Percentiles rank a stretch among this genome's conserved stretches.
phyloP scores from a whole-genome alignment of 2,797 vertebrate species.

The Pseudochirops cupreus region DNA sequence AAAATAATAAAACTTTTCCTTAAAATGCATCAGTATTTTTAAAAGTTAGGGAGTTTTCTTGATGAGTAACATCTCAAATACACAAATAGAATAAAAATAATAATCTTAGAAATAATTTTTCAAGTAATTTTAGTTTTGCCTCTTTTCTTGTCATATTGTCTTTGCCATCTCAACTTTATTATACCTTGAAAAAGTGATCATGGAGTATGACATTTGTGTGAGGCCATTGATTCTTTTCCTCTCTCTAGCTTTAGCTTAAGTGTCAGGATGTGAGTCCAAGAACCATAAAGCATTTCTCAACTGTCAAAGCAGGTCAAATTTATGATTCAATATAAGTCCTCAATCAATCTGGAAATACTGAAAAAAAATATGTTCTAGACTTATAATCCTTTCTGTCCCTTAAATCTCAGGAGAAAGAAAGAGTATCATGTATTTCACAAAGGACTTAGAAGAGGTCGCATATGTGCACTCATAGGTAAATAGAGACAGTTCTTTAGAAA shows the following conservation, averaged over 20 bases:
- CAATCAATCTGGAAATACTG: constrained; percentile 63
- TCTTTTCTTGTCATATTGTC: constrained; percentile 2
- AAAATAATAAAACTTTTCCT: too few species aligned
- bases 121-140: neutral
- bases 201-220: constrained; percentile 44
- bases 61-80: neutral
- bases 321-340: constrained; percentile 61
- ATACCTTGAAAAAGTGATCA: constrained; percentile 55
- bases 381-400: neutral
- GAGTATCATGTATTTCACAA: constrained; percentile 31
- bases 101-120: too few species aligned
- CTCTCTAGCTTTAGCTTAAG: constrained; percentile 51
- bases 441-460: neutral
- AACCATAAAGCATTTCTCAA: constrained; percentile 64
- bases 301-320: constrained; percentile 52
- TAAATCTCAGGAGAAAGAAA: constrained; percentile 24
- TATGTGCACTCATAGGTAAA: neutral
- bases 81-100: neutral
- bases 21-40: neutral
- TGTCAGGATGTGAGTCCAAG: constrained; percentile 58
- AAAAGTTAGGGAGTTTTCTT: neutral
- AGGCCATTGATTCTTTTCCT: constrained; percentile 38
- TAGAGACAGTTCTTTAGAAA: neutral
- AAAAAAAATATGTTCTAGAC: constrained; percentile 30
- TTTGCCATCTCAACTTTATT: constrained; percentile 29